phyloP scores from a whole-genome alignment of 2,797 vertebrate species.

The Falco concolor region DNA sequence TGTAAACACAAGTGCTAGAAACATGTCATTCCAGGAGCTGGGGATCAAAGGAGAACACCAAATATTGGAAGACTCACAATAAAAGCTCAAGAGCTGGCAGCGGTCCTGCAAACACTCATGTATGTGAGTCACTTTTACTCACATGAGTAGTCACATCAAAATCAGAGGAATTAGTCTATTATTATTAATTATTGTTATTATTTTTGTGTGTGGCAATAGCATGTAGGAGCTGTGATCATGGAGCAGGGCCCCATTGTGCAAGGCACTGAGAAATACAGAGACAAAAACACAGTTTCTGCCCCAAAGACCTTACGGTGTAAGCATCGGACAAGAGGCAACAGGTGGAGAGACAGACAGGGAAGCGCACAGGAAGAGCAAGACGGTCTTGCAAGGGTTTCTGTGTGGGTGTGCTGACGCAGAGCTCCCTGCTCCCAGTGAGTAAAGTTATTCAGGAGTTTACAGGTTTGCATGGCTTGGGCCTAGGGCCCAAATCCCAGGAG shows the following conservation, averaged over 20 bases:
- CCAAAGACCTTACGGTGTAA: conserved; percentile 35
- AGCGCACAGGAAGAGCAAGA: neutral
- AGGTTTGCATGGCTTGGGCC: neutral
- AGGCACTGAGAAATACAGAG: neutral
- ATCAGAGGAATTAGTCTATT: conserved; percentile 57
- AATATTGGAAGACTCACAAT: conserved; percentile 54
- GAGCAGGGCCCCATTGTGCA: conserved; percentile 20
- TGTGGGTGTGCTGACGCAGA: conserved; percentile 12
- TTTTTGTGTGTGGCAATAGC: conserved; percentile 54
- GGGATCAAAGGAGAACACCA: conserved; percentile 55
- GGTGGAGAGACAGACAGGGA: conserved; percentile 27
- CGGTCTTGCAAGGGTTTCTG: neutral
- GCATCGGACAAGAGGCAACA: conserved; percentile 18
- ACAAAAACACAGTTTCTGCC: conserved; percentile 34
- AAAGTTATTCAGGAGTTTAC: neutral
- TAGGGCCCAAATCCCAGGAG: neutral
- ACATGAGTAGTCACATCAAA: conserved; percentile 57
- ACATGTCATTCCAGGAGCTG: conserved; percentile 39
- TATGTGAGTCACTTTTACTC: conserved; percentile 56
- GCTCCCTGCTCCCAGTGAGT: neutral
- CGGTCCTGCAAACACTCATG: neutral
- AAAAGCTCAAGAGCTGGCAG: conserved; percentile 49
- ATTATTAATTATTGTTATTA: conserved; percentile 65
- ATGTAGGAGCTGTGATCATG: neutral
- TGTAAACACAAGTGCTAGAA: conserved; percentile 27